A percentile compares a stretch with the other conserved stretches of the same genome.
Evolutionary conservation across 2,797 vertebrate species (phyloP).

Genomic region (Amazonetta brasiliensis): DNA sequence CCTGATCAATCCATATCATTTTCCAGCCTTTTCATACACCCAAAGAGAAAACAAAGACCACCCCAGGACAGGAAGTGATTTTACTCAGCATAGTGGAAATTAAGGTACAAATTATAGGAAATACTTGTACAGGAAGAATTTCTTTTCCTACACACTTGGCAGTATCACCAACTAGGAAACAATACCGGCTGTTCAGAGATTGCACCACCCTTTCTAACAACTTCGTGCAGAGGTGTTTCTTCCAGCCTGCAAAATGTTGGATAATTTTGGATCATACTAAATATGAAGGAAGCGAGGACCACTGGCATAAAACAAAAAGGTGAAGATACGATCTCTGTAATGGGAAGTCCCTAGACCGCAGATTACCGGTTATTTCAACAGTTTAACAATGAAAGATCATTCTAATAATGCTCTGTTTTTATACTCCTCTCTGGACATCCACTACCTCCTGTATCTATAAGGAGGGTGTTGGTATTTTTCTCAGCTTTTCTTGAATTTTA

Average conservation of each 20-base stretch:
- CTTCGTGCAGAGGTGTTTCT: background rate
- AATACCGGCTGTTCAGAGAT: background rate
- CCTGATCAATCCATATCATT: background rate
- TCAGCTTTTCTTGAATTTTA: background rate
- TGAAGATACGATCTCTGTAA: background rate
- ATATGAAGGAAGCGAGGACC: background rate
- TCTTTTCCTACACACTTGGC: slow-evolving; percentile 22
- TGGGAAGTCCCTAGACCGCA: background rate
- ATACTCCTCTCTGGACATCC: background rate
- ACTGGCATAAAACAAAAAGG: background rate
- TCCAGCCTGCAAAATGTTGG: background rate
- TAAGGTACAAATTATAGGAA: background rate
- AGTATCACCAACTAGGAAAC: background rate
- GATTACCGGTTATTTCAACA: background rate
- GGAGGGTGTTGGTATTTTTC: background rate
- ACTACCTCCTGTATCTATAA: background rate
- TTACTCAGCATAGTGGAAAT: background rate
- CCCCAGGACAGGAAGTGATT: background rate
- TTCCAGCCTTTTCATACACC: background rate
- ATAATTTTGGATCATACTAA: background rate
- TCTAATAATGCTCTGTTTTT: background rate
- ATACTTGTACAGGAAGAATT: slow-evolving; percentile 4
- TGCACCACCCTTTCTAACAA: background rate
- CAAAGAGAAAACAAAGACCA: background rate
- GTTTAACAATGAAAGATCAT: background rate